These are phyloP conservation scores for Drosophila rhopaloa DNA, from an alignment of 1,140 invertebrate species.

Conservation along the genomic window DNA sequence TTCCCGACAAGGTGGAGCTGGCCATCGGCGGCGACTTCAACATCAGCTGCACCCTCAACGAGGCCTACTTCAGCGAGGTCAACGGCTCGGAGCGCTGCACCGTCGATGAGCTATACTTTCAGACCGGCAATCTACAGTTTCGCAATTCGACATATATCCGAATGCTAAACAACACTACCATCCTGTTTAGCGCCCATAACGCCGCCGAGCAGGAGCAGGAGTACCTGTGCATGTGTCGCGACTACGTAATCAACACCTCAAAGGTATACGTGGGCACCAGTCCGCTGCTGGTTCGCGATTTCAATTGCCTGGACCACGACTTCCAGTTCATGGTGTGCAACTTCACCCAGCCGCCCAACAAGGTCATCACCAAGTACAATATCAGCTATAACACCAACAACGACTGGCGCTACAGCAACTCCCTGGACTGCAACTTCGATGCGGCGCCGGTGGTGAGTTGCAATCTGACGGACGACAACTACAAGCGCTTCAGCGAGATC, in stretches of 20 bases:
- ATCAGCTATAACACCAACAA: conserved; percentile 46
- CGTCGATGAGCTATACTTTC: conserved; percentile 52
- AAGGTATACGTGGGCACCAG: conserved; percentile 58
- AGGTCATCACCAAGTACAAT: conserved; percentile 59
- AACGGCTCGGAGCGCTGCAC: conserved; percentile 26
- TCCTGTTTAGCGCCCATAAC: conserved; percentile 33
- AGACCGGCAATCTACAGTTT: conserved; percentile 2
- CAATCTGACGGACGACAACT: conserved; percentile 63
- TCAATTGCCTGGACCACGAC: conserved; percentile 63
- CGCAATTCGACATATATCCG: conserved; percentile 19
- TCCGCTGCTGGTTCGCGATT: conserved; percentile 50
- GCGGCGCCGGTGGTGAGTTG: conserved; percentile 59
- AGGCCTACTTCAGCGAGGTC: conserved; percentile 30
- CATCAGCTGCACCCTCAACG: conserved; percentile 66
- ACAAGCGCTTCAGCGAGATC: conserved; percentile 48
- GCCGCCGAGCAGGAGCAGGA: conserved; percentile 44
- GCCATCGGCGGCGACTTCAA: conserved; percentile 60
- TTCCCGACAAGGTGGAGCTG: conserved; percentile 46
- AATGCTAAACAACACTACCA: conserved; percentile 53
- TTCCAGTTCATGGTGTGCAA: conserved; percentile 73
- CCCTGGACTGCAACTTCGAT: conserved; percentile 62
- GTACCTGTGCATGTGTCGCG: conserved; percentile 65
- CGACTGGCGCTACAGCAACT: conserved; percentile 48
- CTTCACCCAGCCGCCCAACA: conserved; percentile 64
- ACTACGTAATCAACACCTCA: conserved; percentile 43